These are phyloP conservation scores for Gortyna flavago DNA, from an alignment of 2,888 invertebrate genomes.

Conservation along the genomic window DNA sequence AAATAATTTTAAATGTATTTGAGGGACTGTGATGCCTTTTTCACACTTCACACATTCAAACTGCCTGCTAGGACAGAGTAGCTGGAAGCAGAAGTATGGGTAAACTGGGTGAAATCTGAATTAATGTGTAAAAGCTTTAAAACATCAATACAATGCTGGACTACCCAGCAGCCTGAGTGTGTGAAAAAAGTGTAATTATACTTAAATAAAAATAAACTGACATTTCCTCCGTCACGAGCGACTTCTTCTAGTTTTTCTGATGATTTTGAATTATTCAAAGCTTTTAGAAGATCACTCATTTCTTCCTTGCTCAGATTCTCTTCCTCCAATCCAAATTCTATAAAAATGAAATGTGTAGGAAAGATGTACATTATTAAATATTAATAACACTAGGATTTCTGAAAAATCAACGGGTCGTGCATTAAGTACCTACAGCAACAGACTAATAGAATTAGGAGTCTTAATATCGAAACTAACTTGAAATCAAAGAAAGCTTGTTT, in stretches of 20 bases:
- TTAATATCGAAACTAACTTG: not conserved
- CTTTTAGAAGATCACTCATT: constrained; percentile 86
- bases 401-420: not conserved
- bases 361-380: not conserved
- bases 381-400: not conserved
- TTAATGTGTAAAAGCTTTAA: not conserved
- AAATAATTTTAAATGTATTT: not conserved
- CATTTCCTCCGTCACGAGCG: constrained; percentile 48
- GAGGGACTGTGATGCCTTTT: not conserved
- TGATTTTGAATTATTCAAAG: constrained; percentile 84
- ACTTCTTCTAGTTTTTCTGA: constrained; percentile 81
- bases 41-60: constrained; percentile 6
- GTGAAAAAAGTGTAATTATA: constrained; percentile 11
- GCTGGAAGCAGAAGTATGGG: not conserved
- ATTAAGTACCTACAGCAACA: not conserved
- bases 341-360: constrained; percentile 44
- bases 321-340: constrained; percentile 87
- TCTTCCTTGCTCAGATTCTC: constrained; percentile 86
- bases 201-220: constrained; percentile 15
- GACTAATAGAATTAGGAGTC: not conserved
- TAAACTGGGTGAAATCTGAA: not conserved
- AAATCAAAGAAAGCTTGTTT: not conserved
- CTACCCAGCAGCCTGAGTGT: not conserved
- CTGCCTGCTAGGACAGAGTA: not conserved
- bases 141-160: not conserved